phyloP scores from a whole-genome alignment of 2,797 vertebrate genomes.

The Crenichthys baileyi region DNA sequence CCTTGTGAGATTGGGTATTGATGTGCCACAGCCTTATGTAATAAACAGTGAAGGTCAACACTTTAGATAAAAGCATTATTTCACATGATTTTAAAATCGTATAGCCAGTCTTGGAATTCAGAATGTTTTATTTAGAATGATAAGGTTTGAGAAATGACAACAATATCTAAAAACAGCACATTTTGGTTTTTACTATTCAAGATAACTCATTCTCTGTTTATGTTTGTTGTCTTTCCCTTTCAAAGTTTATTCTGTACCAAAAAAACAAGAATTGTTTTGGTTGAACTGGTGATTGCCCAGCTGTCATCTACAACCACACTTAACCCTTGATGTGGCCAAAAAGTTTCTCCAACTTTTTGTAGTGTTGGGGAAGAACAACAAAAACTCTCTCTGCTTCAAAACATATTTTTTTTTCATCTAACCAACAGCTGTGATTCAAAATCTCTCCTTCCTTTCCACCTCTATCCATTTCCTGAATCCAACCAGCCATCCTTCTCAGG shows the following conservation, averaged over 20 bases:
- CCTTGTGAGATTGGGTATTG: no score
- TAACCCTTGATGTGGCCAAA: constrained; percentile 21
- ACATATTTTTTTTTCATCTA: constrained; percentile 59
- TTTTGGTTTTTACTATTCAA: background rate
- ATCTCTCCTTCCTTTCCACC: constrained; percentile 71
- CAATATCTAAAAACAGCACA: background rate
- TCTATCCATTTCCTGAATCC: constrained; percentile 79
- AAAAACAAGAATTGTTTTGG: background rate
- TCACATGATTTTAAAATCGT: no score
- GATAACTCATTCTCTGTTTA: background rate
- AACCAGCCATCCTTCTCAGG: constrained; percentile 70
- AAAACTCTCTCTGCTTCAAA: constrained; percentile 58
- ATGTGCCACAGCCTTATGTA: no score
- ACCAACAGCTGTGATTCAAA: constrained; percentile 67
- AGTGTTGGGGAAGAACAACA: constrained; percentile 53
- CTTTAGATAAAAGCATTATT: no score
- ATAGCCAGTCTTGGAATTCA: background rate
- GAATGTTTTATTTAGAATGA: background rate
- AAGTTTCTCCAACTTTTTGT: constrained; percentile 9
- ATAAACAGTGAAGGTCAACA: no score
- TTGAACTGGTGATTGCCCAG: constrained; percentile 6
- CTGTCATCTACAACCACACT: constrained; percentile 16
- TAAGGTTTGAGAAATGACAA: background rate
- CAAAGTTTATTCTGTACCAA: background rate
- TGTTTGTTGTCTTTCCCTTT: background rate